phyloP scores from a whole-genome alignment of 1,140 invertebrate genomes.

The Ectropis grisescens region DNA sequence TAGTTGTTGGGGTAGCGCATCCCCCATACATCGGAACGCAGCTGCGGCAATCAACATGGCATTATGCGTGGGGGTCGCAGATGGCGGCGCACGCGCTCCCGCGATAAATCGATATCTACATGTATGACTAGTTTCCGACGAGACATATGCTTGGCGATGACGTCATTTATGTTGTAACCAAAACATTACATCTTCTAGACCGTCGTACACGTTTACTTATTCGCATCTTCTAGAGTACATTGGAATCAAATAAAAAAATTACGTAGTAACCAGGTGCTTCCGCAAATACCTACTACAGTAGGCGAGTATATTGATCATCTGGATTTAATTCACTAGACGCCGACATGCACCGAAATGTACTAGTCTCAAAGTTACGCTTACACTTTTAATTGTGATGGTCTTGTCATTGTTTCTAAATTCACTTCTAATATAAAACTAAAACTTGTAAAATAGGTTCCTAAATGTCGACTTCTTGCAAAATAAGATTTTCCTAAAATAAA shows the following conservation, averaged over 20 bases:
- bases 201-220: not conserved
- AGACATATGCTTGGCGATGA: not conserved
- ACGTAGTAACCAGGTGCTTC: not conserved
- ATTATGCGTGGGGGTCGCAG: constrained; percentile 55
- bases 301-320: too few relatives aligned
- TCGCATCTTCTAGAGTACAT: not conserved
- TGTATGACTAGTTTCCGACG: not conserved
- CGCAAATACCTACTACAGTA: not conserved
- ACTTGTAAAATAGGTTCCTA: too few relatives aligned
- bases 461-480: too few relatives aligned
- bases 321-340: too few relatives aligned
- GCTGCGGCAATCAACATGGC: constrained; percentile 42
- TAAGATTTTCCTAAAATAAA: too few relatives aligned
- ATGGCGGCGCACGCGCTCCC: constrained; percentile 36
- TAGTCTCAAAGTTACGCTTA: too few relatives aligned
- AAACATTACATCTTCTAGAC: too few relatives aligned
- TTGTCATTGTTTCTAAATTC: too few relatives aligned
- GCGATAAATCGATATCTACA: constrained; percentile 26
- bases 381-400: too few relatives aligned
- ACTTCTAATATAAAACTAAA: too few relatives aligned
- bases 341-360: too few relatives aligned
- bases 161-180: not conserved
- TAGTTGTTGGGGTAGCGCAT: constrained; percentile 10
- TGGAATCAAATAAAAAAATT: not conserved
- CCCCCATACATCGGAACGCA: constrained; percentile 24